These are phyloP conservation scores for Cephus pulcher DNA, from an alignment of 2,888 invertebrate genomes.

Conservation along the genomic window DNA sequence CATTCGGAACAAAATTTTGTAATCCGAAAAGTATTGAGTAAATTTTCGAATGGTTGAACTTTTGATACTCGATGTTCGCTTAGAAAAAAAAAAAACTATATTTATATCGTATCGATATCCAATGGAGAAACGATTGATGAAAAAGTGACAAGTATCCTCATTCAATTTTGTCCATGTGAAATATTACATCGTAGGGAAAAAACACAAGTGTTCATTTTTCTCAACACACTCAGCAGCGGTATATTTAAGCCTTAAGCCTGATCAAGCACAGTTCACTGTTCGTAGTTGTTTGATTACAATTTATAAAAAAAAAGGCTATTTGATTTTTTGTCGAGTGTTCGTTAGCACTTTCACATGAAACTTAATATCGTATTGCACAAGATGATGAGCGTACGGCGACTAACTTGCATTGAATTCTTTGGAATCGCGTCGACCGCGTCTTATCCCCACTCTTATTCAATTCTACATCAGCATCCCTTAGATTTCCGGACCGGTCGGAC, in stretches of 20 bases:
- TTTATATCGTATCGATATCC: too few species aligned
- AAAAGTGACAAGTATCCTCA: too few species aligned
- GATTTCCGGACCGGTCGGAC: slow-evolving; percentile 38
- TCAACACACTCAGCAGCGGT: neutral
- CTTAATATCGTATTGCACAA: slow-evolving; percentile 40
- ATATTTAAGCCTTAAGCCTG: neutral
- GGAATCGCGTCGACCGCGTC: slow-evolving; percentile 27
- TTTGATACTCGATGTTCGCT: too few species aligned
- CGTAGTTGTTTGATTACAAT: neutral
- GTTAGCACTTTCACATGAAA: neutral
- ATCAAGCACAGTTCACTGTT: neutral
- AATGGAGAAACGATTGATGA: too few species aligned
- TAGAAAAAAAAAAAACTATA: too few species aligned
- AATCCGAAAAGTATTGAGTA: neutral
- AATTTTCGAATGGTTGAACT: neutral
- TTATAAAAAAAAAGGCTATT: neutral
- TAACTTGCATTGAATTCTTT: slow-evolving; percentile 30
- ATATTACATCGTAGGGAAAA: neutral
- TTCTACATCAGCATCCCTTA: slow-evolving; percentile 30
- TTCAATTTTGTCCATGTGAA: neutral
- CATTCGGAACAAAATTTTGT: neutral
- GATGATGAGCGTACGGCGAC: slow-evolving; percentile 41
- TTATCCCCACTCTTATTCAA: slow-evolving; percentile 21
- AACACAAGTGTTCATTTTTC: neutral
- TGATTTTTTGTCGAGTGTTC: neutral